phyloP scores from a whole-genome alignment of 2,113 vertebrate species.

The Pseudopipra pipra region DNA sequence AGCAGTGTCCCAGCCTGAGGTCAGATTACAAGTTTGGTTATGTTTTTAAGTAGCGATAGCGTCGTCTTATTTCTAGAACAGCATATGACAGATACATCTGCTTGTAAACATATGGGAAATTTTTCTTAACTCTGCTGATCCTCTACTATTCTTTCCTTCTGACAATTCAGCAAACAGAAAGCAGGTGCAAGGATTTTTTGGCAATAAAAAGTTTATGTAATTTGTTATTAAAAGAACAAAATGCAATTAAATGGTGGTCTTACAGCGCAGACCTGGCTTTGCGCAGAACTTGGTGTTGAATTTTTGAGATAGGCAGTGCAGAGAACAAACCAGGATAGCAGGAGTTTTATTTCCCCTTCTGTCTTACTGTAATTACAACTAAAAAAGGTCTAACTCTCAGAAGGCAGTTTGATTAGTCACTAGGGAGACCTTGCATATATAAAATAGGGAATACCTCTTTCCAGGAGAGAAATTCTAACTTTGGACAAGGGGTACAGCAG shows the following conservation, averaged over 20 bases:
- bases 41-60: neutral
- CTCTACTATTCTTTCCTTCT: neutral
- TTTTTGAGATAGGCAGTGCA: neutral
- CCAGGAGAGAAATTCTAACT: neutral
- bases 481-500: neutral
- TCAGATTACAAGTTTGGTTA: neutral
- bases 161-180: slow-evolving; percentile 39
- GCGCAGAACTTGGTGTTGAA: neutral
- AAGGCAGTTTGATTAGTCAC: neutral
- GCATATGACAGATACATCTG: slow-evolving; percentile 32
- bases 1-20: neutral
- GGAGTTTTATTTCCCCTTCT: neutral
- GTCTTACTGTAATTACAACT: neutral
- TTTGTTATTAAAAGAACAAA: neutral
- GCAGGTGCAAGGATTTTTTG: slow-evolving; percentile 5
- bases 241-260: neutral
- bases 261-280: neutral
- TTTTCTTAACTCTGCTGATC: slow-evolving; percentile 27
- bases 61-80: neutral
- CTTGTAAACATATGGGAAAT: slow-evolving; percentile 21
- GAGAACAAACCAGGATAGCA: neutral
- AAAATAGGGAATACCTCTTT: fast-evolving
- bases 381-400: neutral
- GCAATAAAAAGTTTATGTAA: neutral
- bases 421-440: neutral